Base-by-base conservation (phyloP, 1,140 invertebrate genomes). In the Drosophila gunungcola region DNA sequence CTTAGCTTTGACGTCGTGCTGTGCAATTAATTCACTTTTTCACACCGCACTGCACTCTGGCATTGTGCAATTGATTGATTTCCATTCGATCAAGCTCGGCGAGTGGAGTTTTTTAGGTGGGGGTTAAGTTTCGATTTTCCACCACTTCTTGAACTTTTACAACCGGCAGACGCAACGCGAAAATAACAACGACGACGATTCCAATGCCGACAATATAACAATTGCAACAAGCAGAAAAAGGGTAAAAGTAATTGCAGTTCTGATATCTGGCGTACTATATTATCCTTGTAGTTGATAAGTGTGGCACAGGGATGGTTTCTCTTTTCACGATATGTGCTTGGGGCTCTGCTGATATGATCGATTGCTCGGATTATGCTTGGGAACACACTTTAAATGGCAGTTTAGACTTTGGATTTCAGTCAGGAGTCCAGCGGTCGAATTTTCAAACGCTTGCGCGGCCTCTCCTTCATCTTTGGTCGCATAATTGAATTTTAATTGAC, bases 401-500 rank as follows among this genome's bases (percentile, higher is more conserved):
- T 41, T 61, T 46, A 41, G 13, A 29, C 10, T 73, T 52, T 0
- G 41, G 52, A 32, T n/a, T 55, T 68, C 39, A 62, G 54, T 86
- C 63, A 56, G 64, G 51, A 70, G 42, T 61, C 79, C 55, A 73
- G 42, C 63, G 84, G 67, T 79, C 48, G 84, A 69, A 86, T 65
- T 89, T 86, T 86, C 60, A 86, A 86, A 83, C 83, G 84, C 62
- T 89, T 88, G 76, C 83, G 83, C 80, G 84, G 85, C 81, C 76
- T 83, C 78, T 88, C 84, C 60, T 83, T 88, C 67, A 89, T 69
- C 58, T 83, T 88, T 67, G 67, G 51, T 51, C 83, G 83, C 83
- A 88, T 88, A 88, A 88, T 88, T 88, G 83, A 88, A 89, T 69
- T 83, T 80, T 88, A 88, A 88, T 88, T 88, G 83, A 88, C 75